phyloP scores from a whole-genome alignment of 2,113 vertebrate genomes.

The Protobothrops mucrosquamatus region DNA sequence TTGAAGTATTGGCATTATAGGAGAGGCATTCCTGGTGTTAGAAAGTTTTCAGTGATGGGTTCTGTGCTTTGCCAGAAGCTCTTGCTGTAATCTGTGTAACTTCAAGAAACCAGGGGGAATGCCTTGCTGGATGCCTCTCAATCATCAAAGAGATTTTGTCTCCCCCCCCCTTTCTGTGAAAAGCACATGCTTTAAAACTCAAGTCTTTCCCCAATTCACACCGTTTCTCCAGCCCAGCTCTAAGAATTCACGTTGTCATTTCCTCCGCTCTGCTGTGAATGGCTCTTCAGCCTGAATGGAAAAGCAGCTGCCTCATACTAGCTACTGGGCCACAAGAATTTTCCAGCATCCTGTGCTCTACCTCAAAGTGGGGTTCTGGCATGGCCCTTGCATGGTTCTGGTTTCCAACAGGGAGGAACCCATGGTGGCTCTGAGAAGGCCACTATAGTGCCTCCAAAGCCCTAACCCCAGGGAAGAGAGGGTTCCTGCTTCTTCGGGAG shows the following conservation, averaged over 20 bases:
- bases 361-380: background rate
- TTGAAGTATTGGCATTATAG: background rate
- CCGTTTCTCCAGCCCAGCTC: conserved; percentile 27
- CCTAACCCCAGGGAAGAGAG: conserved; percentile 37
- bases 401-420: conserved; percentile 1
- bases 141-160: background rate
- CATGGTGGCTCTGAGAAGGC: background rate
- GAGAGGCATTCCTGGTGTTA: background rate
- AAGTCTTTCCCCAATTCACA: background rate
- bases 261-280: background rate
- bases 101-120: background rate
- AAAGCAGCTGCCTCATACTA: conserved; percentile 20
- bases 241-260: conserved; percentile 46
- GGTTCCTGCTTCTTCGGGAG: conserved; percentile 8
- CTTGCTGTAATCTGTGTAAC: background rate
- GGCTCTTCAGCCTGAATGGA: conserved; percentile 36
- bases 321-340: background rate
- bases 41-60: background rate
- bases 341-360: background rate
- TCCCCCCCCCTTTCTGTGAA: background rate
- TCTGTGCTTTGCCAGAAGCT: background rate
- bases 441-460: conserved; percentile 47
- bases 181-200: background rate
- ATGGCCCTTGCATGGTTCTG: background rate
- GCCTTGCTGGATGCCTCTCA: background rate